Evolutionary conservation across 2,888 invertebrate genomes (phyloP).

Genomic region (Orthosia cruda): DNA sequence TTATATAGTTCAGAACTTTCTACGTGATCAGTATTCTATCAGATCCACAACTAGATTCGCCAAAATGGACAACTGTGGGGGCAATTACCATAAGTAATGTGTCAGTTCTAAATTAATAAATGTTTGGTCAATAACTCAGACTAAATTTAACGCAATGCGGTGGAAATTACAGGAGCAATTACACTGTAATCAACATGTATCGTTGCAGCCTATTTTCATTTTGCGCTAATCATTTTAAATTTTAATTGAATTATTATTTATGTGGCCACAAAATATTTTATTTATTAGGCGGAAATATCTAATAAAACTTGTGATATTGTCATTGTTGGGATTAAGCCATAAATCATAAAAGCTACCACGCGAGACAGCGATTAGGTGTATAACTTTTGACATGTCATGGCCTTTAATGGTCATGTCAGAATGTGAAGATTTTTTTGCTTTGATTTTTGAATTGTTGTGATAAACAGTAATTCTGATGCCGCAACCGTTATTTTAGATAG

Average conservation of each 20-base stretch:
- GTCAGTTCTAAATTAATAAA: conserved; percentile 86
- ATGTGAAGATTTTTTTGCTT: neutral
- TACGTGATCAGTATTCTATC: conserved; percentile 74
- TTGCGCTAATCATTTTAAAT: conserved; percentile 23
- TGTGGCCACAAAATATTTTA: neutral
- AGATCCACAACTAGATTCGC: conserved; percentile 73
- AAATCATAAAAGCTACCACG: neutral
- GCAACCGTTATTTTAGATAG: too few relatives aligned
- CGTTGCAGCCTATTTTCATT: conserved; percentile 41
- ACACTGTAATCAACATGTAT: conserved; percentile 79
- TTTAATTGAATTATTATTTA: conserved; percentile 12
- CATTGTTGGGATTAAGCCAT: conserved; percentile 11
- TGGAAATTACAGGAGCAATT: conserved; percentile 77
- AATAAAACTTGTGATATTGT: neutral
- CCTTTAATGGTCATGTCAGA: neutral
- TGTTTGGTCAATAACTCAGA: conserved; percentile 84
- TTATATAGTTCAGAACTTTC: conserved; percentile 60
- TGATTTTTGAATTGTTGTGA: neutral
- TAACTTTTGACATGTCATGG: neutral
- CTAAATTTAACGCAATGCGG: conserved; percentile 82
- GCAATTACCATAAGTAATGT: conserved; percentile 84
- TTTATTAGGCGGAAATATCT: neutral
- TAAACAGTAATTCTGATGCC: too few relatives aligned
- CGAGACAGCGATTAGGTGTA: neutral
- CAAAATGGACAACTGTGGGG: conserved; percentile 75